phyloP scores from a whole-genome alignment of 2,797 vertebrate genomes.

The Thalassophryne amazonica region DNA sequence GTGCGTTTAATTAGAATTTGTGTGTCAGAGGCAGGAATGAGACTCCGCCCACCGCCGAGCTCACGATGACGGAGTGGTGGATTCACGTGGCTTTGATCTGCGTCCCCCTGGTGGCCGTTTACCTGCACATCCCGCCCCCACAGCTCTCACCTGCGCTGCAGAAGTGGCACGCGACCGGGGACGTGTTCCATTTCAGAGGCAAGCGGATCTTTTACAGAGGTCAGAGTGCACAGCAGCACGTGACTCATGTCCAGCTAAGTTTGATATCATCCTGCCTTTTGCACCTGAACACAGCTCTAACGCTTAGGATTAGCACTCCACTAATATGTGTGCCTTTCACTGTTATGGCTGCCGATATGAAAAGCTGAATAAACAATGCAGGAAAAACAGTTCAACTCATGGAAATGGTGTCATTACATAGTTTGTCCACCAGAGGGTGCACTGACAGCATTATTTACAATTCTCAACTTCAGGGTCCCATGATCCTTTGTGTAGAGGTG shows the following conservation, averaged over 20 bases:
- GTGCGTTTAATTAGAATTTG: neutral
- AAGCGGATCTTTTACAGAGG: conserved; percentile 91
- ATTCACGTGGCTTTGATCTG: conserved; percentile 85
- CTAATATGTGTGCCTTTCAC: no score
- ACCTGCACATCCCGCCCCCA: conserved; percentile 90
- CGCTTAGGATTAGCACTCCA: no score
- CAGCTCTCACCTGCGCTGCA: conserved; percentile 85
- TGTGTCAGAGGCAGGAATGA: conserved; percentile 44
- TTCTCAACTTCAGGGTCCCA: no score
- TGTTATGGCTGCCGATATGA: no score
- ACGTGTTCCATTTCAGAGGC: conserved; percentile 83
- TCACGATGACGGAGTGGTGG: conserved; percentile 94
- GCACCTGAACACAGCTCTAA: no score
- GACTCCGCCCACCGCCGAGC: conserved; percentile 20
- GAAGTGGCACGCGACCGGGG: conserved; percentile 83
- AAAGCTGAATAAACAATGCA: no score
- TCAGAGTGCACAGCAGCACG: conserved; percentile 14
- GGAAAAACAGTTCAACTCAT: no score
- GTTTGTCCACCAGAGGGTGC: no score
- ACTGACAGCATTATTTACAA: no score
- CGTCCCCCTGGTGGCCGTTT: conserved; percentile 87
- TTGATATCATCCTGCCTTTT: neutral
- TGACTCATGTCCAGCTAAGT: neutral
- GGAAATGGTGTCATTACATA: no score
- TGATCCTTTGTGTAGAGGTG: no score